A percentile compares a stretch with the other conserved stretches of the same genome.
These are phyloP conservation scores for Lytechinus pictus DNA, from an alignment of 35 echinoderm and acorn worm species.

Conservation along the genomic window DNA sequence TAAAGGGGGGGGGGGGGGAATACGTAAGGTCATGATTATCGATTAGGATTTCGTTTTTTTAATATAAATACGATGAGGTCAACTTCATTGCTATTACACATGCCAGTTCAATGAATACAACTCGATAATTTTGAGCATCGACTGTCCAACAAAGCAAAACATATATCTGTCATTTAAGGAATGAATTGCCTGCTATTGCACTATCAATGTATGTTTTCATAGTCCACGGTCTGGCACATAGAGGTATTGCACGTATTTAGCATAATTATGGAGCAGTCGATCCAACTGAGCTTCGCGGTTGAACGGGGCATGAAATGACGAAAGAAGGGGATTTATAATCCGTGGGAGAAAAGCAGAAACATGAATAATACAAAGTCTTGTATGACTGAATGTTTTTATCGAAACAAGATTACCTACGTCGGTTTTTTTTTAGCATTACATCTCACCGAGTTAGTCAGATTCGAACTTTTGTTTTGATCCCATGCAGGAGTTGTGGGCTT, in stretches of 20 bases:
- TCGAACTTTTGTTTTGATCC: background rate
- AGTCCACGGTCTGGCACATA: background rate
- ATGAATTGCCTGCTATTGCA: background rate
- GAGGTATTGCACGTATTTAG: background rate
- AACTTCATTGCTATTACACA: too few species aligned
- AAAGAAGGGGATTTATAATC: background rate
- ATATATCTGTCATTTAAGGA: background rate
- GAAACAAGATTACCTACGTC: background rate
- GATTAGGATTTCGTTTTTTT: too few species aligned
- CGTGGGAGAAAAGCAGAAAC: background rate
- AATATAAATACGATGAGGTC: too few species aligned
- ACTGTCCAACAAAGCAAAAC: background rate
- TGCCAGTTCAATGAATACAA: too few species aligned
- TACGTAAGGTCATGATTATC: too few species aligned
- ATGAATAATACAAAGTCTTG: background rate
- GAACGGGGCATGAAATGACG: background rate
- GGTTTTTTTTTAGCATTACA: background rate
- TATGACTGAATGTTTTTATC: background rate
- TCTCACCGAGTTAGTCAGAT: background rate
- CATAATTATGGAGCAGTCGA: background rate
- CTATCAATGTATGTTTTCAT: background rate
- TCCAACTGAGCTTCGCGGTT: background rate
- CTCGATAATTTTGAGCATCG: too few species aligned
- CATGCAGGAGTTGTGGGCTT: too few species aligned
- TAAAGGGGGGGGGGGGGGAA: too few species aligned